Percentiles rank a stretch among this genome's conserved stretches.
Evolutionary conservation across 2,888 invertebrate species (phyloP).

Genomic region (Cephus nigrinus): DNA sequence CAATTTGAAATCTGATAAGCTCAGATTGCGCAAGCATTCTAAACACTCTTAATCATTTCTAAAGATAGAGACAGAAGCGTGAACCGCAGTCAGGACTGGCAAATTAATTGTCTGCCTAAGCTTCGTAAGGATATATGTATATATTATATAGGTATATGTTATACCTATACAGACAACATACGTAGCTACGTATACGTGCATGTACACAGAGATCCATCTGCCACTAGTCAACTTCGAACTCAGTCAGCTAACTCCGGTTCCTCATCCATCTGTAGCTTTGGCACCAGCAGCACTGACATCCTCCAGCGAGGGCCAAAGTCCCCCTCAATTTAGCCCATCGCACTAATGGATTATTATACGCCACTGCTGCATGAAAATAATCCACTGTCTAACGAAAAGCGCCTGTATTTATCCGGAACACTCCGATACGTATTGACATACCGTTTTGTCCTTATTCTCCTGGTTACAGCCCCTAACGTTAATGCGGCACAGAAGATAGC

Average conservation of each 20-base stretch:
- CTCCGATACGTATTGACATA: constrained; percentile 30
- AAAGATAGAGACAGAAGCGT: neutral
- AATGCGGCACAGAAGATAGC: neutral
- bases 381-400: constrained; percentile 33
- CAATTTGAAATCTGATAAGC: neutral
- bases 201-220: neutral
- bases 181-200: neutral
- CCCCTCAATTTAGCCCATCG: constrained; percentile 45
- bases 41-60: neutral
- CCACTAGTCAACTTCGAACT: constrained; percentile 15
- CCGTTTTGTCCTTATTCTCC: neutral
- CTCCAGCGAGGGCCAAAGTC: constrained; percentile 23
- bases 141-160: neutral
- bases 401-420: constrained; percentile 33
- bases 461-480: neutral
- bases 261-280: neutral
- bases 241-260: constrained; percentile 4
- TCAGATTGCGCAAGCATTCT: neutral
- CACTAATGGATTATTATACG: constrained; percentile 54
- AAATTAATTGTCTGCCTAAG: constrained; percentile 48
- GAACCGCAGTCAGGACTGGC: constrained; percentile 24
- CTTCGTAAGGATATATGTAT: constrained; percentile 10
- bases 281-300: neutral
- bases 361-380: constrained; percentile 36
- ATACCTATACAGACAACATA: neutral